Evolutionary conservation across 1,140 invertebrate genomes (phyloP).

Genomic region (Diabrotica virgifera): DNA sequence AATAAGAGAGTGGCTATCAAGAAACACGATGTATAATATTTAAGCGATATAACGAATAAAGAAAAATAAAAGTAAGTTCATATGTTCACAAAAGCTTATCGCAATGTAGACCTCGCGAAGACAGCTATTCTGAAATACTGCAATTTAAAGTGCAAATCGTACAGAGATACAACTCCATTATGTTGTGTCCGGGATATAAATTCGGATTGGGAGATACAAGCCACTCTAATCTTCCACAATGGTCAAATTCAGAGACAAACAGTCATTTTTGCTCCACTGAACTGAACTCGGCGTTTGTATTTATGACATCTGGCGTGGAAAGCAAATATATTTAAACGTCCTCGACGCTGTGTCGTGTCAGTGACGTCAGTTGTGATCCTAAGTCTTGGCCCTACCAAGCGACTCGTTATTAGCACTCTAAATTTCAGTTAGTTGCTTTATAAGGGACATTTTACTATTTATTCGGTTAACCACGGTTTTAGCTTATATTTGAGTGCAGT

Average conservation of each 20-base stretch:
- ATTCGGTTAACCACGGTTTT: no score
- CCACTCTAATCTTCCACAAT: conserved; percentile 38
- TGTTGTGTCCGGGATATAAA: conserved; percentile 29
- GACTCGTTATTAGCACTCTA: background rate
- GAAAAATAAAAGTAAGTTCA: background rate
- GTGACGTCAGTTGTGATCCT: conserved; percentile 23
- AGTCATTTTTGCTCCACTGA: conserved; percentile 37
- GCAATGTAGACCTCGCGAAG: background rate
- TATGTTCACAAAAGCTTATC: background rate
- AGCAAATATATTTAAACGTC: conserved; percentile 28
- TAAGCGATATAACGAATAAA: background rate
- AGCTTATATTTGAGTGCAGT: no score
- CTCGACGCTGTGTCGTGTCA: conserved; percentile 19
- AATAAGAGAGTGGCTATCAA: no score
- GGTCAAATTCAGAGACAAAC: conserved; percentile 40
- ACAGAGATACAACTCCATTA: conserved; percentile 18
- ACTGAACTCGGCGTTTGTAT: conserved; percentile 35
- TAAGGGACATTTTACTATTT: no score
- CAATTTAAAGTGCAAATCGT: conserved; percentile 21
- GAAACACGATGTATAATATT: background rate
- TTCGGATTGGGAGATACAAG: conserved; percentile 33
- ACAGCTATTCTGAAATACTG: conserved; percentile 9
- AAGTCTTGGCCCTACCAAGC: conserved; percentile 21
- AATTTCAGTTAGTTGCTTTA: background rate
- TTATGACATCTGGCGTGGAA: conserved; percentile 39